A percentile compares a stretch with the other conserved stretches of the same genome.
Conservation (phyloP, 2,113 vertebrate genomes). For the Hystrix cristata region DNA sequence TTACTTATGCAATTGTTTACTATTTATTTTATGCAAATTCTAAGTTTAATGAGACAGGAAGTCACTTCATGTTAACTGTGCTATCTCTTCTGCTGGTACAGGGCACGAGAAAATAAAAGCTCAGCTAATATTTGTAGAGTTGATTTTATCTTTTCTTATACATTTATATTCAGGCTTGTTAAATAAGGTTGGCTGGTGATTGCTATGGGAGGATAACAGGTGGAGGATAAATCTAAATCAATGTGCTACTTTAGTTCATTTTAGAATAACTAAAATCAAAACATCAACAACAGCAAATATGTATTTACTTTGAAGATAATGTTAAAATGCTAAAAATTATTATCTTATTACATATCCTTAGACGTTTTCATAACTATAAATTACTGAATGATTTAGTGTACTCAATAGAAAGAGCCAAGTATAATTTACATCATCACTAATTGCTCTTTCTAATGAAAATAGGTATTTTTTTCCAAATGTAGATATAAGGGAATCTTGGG, state of each 20-base stretch:
- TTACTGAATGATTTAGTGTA: background rate
- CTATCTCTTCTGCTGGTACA: background rate
- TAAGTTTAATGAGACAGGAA: background rate
- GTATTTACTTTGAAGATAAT: background rate
- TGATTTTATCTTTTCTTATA: conserved; percentile 33
- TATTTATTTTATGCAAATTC: background rate
- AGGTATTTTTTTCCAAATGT: background rate
- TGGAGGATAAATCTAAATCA: conserved; percentile 21
- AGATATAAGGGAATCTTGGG: background rate
- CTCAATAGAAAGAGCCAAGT: background rate
- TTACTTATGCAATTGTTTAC: background rate
- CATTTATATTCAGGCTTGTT: background rate
- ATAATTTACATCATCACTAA: background rate
- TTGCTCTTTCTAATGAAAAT: background rate
- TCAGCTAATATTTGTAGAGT: conserved; percentile 4
- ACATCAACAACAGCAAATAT: background rate
- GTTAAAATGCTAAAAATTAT: background rate
- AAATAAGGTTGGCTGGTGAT: conserved; percentile 19
- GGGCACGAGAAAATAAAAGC: background rate
- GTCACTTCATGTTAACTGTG: background rate
- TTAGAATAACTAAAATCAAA: background rate
- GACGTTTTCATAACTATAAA: background rate
- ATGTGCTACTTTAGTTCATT: conserved; percentile 27
- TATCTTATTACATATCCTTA: background rate
- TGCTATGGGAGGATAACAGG: background rate